Percentiles rank a stretch among this genome's conserved stretches.
Evolutionary conservation across 2,888 invertebrate species (phyloP).

Genomic region (Kryphioiulus occultus): DNA sequence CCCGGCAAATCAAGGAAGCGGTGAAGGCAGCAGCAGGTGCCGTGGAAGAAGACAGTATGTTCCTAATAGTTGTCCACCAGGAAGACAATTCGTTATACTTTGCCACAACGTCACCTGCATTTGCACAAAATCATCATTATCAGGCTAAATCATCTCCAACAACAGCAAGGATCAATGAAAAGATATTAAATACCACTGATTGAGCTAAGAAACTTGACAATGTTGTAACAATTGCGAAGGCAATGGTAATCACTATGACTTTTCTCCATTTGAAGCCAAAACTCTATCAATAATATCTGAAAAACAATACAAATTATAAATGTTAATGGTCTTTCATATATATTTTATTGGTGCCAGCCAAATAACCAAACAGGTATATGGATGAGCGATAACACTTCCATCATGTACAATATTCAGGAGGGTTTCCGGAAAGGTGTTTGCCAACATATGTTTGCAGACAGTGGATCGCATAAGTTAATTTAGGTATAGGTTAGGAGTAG

Average conservation of each 20-base stretch:
- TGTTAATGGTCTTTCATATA: too few species aligned
- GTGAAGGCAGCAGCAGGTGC: conserved; percentile 81
- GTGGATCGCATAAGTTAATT: too few species aligned
- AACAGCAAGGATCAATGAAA: too few species aligned
- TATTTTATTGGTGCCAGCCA: too few species aligned
- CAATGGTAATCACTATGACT: neutral
- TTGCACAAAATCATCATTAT: neutral
- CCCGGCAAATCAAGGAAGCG: conserved; percentile 82
- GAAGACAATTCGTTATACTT: conserved; percentile 68
- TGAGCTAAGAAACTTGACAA: conserved; percentile 39
- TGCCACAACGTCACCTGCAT: neutral
- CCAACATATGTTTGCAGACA: too few species aligned
- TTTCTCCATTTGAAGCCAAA: conserved; percentile 36
- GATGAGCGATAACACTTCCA: too few species aligned
- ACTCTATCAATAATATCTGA: conserved; percentile 18
- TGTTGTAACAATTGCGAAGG: conserved; percentile 28
- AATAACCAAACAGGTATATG: too few species aligned
- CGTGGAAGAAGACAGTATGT: conserved; percentile 74
- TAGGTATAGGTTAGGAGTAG: too few species aligned
- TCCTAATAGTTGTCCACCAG: conserved; percentile 84
- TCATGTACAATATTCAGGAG: too few species aligned
- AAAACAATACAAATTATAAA: neutral
- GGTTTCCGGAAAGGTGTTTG: too few species aligned
- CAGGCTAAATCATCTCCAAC: too few species aligned
- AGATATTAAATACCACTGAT: neutral